Percentiles rank a stretch among this genome's conserved stretches.
phyloP scores from a whole-genome alignment of 2,113 vertebrate species.

The Zootoca vivipara region DNA sequence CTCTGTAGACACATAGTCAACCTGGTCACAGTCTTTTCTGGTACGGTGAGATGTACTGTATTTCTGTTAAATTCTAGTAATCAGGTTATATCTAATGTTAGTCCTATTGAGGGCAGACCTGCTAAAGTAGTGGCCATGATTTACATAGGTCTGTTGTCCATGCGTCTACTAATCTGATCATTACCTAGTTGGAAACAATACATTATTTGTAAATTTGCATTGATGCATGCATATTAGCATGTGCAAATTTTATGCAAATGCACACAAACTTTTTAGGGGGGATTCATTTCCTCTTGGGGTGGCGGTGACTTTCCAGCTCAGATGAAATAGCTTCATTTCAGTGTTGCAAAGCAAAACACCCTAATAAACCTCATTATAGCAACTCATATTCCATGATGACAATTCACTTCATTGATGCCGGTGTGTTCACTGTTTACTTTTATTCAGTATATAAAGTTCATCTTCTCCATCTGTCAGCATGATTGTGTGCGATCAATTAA shows the following conservation, averaged over 20 bases:
- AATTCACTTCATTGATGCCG: constrained; percentile 38
- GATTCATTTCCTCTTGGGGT: neutral
- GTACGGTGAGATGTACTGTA: too few relatives aligned
- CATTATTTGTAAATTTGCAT: too few relatives aligned
- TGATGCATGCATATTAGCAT: neutral
- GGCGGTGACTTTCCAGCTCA: neutral
- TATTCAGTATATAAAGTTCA: constrained; percentile 58
- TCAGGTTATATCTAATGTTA: too few relatives aligned
- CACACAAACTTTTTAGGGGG: neutral
- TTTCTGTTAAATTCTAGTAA: too few relatives aligned
- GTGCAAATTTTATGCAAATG: neutral
- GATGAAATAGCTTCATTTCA: constrained; percentile 60
- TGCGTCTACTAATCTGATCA: too few relatives aligned
- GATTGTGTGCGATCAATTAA: constrained; percentile 48
- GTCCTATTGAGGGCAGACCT: too few relatives aligned
- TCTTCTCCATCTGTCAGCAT: constrained; percentile 65
- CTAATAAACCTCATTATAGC: constrained; percentile 37
- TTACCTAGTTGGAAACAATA: too few relatives aligned
- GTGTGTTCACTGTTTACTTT: constrained; percentile 60
- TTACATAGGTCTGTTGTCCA: too few relatives aligned
- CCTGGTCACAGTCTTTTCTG: too few relatives aligned
- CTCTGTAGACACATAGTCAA: too few relatives aligned
- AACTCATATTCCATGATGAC: constrained; percentile 39
- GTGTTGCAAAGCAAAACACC: constrained; percentile 53
- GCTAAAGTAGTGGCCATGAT: too few relatives aligned